Conservation (phyloP, 1,140 invertebrate species). For the Gryon sp. region DNA sequence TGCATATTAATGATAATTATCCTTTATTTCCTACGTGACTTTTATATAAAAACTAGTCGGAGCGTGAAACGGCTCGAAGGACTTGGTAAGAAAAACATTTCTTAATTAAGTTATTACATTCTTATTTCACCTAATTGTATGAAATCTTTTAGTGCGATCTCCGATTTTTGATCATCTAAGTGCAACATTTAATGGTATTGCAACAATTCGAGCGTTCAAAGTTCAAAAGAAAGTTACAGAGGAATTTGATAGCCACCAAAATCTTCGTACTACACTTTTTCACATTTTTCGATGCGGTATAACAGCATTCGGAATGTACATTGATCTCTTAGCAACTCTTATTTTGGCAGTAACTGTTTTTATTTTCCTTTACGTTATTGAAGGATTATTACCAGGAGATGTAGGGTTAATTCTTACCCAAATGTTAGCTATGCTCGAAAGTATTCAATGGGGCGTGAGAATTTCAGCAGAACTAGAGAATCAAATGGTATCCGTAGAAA, state of each 20-base stretch:
- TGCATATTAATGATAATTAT: constrained; percentile 84
- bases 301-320: constrained; percentile 86
- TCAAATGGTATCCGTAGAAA: constrained; percentile 88
- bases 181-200: constrained; percentile 84
- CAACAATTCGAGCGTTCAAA: constrained; percentile 83
- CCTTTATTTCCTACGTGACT: constrained; percentile 85
- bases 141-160: constrained; percentile 81
- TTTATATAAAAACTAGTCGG: constrained; percentile 90
- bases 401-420: constrained; percentile 91
- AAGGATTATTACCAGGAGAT: constrained; percentile 73
- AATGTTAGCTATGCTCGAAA: constrained; percentile 86
- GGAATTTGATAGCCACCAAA: constrained; percentile 75
- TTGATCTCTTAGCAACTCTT: constrained; percentile 84
- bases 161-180: constrained; percentile 89
- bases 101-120: constrained; percentile 19
- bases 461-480: constrained; percentile 86
- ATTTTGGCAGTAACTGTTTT: constrained; percentile 83
- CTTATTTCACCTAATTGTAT: constrained; percentile 9
- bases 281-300: constrained; percentile 80
- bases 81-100: constrained; percentile 91
- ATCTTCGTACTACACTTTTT: constrained; percentile 44
- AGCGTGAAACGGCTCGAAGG: constrained; percentile 93
- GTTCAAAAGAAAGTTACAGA: constrained; percentile 69
- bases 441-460: constrained; percentile 91
- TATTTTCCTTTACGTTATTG: constrained; percentile 82